Conservation (phyloP, 2,113 vertebrate species). For the Bambusicola thoracicus region DNA sequence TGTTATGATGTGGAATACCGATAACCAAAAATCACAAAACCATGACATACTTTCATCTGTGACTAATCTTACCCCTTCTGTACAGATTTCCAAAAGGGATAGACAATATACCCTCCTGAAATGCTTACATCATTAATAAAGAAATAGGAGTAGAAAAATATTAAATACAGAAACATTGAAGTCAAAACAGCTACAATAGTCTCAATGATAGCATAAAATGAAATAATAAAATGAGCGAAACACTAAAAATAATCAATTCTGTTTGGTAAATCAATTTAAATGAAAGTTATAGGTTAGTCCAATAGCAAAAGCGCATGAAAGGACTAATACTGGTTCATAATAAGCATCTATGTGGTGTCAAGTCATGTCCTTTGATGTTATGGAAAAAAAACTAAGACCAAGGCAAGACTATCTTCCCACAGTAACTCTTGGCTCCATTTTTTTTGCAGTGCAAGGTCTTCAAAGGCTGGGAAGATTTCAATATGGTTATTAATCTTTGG, state of each 20-base stretch:
- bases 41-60: not conserved
- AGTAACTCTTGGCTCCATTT: not conserved
- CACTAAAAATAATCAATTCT: not conserved
- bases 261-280: not conserved
- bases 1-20: too few relatives aligned
- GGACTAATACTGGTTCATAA: not conserved
- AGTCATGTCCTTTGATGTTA: not conserved
- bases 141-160: not conserved
- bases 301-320: not conserved
- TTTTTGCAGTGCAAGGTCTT: not conserved
- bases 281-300: not conserved
- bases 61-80: not conserved
- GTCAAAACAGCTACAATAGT: not conserved
- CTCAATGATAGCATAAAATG: not conserved
- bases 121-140: not conserved
- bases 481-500: not conserved
- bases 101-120: not conserved
- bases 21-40: too few relatives aligned
- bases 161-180: not conserved
- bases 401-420: not conserved
- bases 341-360: not conserved
- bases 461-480: not conserved
- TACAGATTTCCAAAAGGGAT: not conserved
- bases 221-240: not conserved
- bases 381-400: not conserved